Evolutionary conservation across 2,888 invertebrate species (phyloP), one percentile per base, ranked within the genome.

Genomic region (Ptychoptera contaminata): DNA sequence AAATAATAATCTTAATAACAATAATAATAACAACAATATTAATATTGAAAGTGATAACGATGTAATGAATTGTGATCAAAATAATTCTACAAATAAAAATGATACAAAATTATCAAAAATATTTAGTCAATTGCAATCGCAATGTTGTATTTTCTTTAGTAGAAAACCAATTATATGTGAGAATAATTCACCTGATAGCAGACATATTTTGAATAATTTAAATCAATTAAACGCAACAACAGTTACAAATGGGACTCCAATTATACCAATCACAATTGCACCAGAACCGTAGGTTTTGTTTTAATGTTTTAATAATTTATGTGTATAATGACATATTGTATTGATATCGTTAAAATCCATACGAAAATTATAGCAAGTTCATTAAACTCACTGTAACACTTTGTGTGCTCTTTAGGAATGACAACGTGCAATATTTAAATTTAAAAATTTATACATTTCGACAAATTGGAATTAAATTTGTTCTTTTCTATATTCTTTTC

Each of bases 211-310:
- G 8, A 32, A 11, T 32, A 11, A 32, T 32, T n/a, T n/a, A 32
- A 32, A 32, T 32, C 2, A 32, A 15, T 31, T 15, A 34, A 42
- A 42, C n/a, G 34, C 16, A 35, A 42, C n/a, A 2, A 48, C 16
- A 48, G 46, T 41, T 47, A 47, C 46, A 10, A 51, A 52, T 43
- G 52, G 50, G 46, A 55, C 54, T 35, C 54, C 55, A 40, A 48
- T 55, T 30, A 52, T 56, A 43, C 53, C 53, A 23, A 51, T 55
- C 40, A 51, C 51, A 34, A 51, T 51, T 45, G 42, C 50, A 47
- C 48, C 47, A 9, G 53, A 52, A 31, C 46, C 47, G 55, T 55
- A 52, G 50, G 53, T 54, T 12, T 23, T 5, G 3, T 23, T 5
- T 23, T 23, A 23, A 5, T 23, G 7, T 23, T 23, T 23, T 23